A percentile compares a stretch with the other conserved stretches of the same genome.
Evolutionary conservation across 1,140 invertebrate genomes (phyloP).

Genomic region (Pseudomyrmex cubaensis): DNA sequence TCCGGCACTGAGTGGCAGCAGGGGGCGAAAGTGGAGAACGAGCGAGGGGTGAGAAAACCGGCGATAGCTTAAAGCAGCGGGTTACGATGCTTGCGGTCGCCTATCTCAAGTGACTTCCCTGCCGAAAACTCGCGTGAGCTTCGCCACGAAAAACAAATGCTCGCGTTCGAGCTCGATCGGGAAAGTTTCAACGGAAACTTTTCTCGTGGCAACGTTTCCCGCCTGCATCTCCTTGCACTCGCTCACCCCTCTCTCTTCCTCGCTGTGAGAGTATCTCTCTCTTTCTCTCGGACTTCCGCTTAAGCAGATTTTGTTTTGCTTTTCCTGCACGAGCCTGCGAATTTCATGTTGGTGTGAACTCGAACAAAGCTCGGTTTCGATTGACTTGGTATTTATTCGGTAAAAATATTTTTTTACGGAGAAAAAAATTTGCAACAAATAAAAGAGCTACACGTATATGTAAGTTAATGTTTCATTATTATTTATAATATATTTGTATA

Average conservation of each 20-base stretch:
- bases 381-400: not conserved
- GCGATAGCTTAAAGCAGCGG: constrained; percentile 30
- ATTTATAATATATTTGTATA: too few relatives aligned
- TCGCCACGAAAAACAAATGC: constrained; percentile 46
- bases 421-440: not conserved
- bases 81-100: constrained; percentile 58
- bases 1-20: constrained; percentile 67
- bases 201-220: constrained; percentile 26
- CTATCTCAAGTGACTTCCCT: constrained; percentile 64
- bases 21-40: constrained; percentile 22
- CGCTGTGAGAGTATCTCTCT: not conserved
- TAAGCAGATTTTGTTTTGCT: constrained; percentile 30
- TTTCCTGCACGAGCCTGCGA: constrained; percentile 27
- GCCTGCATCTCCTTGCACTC: not conserved
- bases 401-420: not conserved
- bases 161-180: constrained; percentile 42
- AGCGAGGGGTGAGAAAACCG: constrained; percentile 28
- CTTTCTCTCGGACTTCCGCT: not conserved
- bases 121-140: constrained; percentile 55
- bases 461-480: too few relatives aligned
- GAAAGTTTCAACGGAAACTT: constrained; percentile 54
- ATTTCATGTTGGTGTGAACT: constrained; percentile 18
- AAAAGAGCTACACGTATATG: too few relatives aligned
- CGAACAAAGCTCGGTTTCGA: not conserved
- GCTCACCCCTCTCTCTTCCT: not conserved